Evolutionary conservation across 2,113 vertebrate genomes (phyloP).

Genomic region (Nipponia nippon): DNA sequence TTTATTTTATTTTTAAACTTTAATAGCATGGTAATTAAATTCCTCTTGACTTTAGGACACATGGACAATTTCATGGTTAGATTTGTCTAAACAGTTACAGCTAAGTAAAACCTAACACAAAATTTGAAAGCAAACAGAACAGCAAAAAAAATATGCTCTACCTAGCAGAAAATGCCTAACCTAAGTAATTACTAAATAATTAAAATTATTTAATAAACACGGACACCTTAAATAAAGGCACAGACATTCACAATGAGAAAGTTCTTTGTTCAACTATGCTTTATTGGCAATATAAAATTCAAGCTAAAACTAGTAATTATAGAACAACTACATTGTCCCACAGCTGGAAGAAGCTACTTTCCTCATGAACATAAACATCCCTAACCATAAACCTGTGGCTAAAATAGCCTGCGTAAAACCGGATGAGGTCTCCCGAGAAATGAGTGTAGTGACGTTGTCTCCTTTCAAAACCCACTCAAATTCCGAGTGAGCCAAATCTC

Average conservation of each 20-base stretch:
- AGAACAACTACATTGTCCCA: neutral
- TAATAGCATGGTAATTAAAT: neutral
- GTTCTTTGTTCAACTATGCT: neutral
- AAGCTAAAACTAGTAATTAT: neutral
- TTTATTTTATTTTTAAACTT: neutral
- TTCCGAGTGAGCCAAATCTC: neutral
- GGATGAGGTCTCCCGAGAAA: slow-evolving; percentile 44
- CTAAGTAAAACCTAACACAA: neutral
- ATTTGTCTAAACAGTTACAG: neutral
- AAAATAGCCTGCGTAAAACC: neutral
- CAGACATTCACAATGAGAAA: neutral
- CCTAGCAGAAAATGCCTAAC: neutral
- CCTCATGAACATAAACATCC: neutral
- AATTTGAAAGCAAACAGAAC: neutral
- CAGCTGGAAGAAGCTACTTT: slow-evolving; percentile 14
- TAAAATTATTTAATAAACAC: neutral
- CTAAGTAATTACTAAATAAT: neutral
- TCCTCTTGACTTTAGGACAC: neutral
- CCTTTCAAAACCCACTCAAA: slow-evolving; percentile 28
- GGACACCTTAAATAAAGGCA: neutral
- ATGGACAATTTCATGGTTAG: neutral
- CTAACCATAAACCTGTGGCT: slow-evolving; percentile 18
- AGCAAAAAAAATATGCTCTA: neutral
- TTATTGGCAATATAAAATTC: neutral
- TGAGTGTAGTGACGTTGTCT: neutral